Evolutionary conservation across 2,113 vertebrate genomes (phyloP).

Genomic region (Poeciliopsis retropinna): DNA sequence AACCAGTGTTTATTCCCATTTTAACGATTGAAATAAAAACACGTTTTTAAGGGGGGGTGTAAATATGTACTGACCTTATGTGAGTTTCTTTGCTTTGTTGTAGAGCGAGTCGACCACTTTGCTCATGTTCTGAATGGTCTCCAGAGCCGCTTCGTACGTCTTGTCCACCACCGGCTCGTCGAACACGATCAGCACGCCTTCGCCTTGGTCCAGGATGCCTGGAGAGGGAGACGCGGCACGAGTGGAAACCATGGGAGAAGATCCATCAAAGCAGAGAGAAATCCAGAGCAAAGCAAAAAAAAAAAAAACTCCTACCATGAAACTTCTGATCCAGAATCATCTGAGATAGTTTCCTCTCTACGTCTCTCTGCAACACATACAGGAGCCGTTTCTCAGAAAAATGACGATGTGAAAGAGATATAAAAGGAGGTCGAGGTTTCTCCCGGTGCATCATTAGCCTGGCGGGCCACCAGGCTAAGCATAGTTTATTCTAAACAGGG

Average conservation of each 20-base stretch:
- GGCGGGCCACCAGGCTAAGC: too few species aligned
- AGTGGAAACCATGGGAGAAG: not conserved
- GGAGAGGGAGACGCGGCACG: not conserved
- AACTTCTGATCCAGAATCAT: constrained; percentile 98
- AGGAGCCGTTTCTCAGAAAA: not conserved
- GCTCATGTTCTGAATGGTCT: constrained; percentile 98
- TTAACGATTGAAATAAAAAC: too few species aligned
- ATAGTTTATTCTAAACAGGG: too few species aligned
- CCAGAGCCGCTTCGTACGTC: constrained; percentile 92
- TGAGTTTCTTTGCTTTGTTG: constrained; percentile 99
- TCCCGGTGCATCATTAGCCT: too few species aligned
- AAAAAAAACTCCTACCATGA: constrained; percentile 81
- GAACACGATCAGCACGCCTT: constrained; percentile 94
- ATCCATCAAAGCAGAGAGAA: not conserved
- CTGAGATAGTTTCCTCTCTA: constrained; percentile 96
- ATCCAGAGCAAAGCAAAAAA: not conserved
- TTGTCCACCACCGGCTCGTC: constrained; percentile 95
- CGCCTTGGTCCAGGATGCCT: constrained; percentile 97
- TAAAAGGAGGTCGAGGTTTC: too few species aligned
- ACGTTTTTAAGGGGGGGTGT: too few species aligned
- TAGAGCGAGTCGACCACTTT: constrained; percentile 99
- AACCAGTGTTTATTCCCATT: too few species aligned
- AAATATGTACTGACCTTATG: constrained; percentile 86
- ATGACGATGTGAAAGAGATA: not conserved
- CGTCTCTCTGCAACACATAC: constrained; percentile 83